phyloP scores from a whole-genome alignment of 2,888 invertebrate genomes.

The Andrena minutula region DNA sequence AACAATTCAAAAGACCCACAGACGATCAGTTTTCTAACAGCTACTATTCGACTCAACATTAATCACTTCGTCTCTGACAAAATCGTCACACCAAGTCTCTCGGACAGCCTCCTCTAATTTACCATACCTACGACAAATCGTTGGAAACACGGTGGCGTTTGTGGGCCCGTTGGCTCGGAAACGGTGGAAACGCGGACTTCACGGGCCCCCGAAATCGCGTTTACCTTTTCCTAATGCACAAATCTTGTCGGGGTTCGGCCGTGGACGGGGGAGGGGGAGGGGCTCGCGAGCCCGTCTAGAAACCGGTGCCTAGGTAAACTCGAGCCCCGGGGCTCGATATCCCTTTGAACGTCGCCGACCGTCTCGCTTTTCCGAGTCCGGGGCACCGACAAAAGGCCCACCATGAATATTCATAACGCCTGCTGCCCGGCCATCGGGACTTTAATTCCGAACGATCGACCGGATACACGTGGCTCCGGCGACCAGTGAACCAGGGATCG shows the following conservation, averaged over 20 bases:
- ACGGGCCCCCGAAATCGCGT: conserved; percentile 72
- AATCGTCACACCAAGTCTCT: no score
- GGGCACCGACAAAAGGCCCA: conserved; percentile 69
- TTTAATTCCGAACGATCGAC: conserved; percentile 71
- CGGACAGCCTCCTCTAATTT: no score
- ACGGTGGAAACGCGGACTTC: conserved; percentile 16
- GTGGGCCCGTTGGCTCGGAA: no score
- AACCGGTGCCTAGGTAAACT: conserved; percentile 75
- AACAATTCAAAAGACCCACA: no score
- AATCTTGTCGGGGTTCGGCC: conserved; percentile 70
- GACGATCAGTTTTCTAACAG: no score
- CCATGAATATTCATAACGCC: conserved; percentile 77
- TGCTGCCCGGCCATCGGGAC: conserved; percentile 49
- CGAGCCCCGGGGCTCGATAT: conserved; percentile 54
- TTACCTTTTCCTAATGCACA: conserved; percentile 78
- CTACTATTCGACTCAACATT: no score
- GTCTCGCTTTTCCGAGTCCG: conserved; percentile 62
- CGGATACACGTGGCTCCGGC: conserved; percentile 33
- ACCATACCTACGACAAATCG: no score
- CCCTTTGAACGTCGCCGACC: conserved; percentile 74
- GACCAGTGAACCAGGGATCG: conserved; percentile 34
- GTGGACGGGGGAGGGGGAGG: background rate
- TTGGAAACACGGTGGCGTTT: no score
- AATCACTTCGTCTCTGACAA: no score
- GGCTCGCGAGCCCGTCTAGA: conserved; percentile 50